Base-by-base conservation (phyloP, 2,797 vertebrate genomes). In the Cetoscarus ocellatus region DNA sequence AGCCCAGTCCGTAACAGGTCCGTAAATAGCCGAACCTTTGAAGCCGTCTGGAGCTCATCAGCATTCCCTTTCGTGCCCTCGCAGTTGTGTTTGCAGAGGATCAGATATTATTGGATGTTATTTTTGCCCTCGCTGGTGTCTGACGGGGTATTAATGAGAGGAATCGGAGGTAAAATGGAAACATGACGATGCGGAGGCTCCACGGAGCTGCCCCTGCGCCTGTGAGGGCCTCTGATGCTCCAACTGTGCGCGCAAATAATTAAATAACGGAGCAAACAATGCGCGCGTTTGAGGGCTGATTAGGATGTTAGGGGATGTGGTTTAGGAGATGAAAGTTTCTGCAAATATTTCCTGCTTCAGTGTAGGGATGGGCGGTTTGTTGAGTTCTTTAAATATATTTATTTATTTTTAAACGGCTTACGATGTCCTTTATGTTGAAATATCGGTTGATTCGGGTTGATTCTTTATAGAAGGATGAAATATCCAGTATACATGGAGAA, bases 201-300 rank as follows among this genome's bases (percentile, higher is more conserved):
- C 15, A 0, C 3, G 61, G 51, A 61, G 65, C 73, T 6, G 68
- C 73, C 6, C 68, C 73, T 8, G 66, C 47, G 0, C 38, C 27
- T 11, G 40, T 12, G 10, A 19, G 49, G 84, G 82, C 82, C 79
- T 71, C 48, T 6, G 47, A 11, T 11, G 54, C 61, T 48, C 48
- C 10, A 55, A 49, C 36, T 40, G 11, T 36, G n/a, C 40, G 27
- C 4, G 12, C 8, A 48, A 7, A n/a, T 3, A 18, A 70, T 57
- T 8, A 47, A 61, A 62, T 35, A 43, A 61, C 40, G 1, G 2
- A 62, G 1, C 0, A 15, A 66, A 59, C 44, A 50, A 55, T 34
- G 52, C 40, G 27, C 0, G 3, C 5, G 45, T 52, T 60, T 39
- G 11, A 34, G 45, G 54, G 14, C 8, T 8, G n/a, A 42, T 63